Conservation (phyloP, 2,797 vertebrate genomes). For the Triplophysa bombifrons region DNA sequence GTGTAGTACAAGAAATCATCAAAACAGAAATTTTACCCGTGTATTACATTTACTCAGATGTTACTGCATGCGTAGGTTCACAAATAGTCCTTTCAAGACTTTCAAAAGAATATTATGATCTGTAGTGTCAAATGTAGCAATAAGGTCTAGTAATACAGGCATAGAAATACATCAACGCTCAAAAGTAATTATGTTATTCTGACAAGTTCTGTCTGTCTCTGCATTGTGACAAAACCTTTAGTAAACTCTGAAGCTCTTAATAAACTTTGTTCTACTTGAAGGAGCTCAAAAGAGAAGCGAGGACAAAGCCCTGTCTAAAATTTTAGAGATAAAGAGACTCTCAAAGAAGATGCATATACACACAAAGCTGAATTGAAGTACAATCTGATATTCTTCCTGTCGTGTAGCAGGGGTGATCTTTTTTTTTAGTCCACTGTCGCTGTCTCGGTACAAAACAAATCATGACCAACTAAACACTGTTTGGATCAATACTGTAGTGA, state of each 20-base stretch:
- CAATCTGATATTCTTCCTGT: background rate
- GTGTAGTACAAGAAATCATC: slow-evolving; percentile 6
- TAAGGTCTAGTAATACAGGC: slow-evolving; percentile 22
- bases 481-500: background rate
- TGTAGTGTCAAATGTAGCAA: slow-evolving; percentile 15
- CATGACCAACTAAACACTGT: background rate
- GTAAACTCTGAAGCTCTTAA: slow-evolving; percentile 9
- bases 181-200: slow-evolving; percentile 35
- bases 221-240: slow-evolving; percentile 12
- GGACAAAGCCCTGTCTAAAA: background rate
- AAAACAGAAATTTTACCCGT: background rate
- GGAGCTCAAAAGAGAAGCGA: slow-evolving; percentile 8
- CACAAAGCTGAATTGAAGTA: no score
- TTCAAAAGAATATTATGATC: slow-evolving; percentile 25
- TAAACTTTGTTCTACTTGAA: slow-evolving; percentile 19
- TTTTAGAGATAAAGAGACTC: no score
- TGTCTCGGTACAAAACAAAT: background rate
- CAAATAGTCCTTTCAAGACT: slow-evolving; percentile 23
- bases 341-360: no score
- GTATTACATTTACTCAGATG: background rate
- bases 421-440: background rate
- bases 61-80: background rate
- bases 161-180: slow-evolving; percentile 14
- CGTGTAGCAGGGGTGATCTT: background rate
- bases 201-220: slow-evolving; percentile 4